phyloP scores from a whole-genome alignment of 2,888 invertebrate species.

The Argyresthia albistria region DNA sequence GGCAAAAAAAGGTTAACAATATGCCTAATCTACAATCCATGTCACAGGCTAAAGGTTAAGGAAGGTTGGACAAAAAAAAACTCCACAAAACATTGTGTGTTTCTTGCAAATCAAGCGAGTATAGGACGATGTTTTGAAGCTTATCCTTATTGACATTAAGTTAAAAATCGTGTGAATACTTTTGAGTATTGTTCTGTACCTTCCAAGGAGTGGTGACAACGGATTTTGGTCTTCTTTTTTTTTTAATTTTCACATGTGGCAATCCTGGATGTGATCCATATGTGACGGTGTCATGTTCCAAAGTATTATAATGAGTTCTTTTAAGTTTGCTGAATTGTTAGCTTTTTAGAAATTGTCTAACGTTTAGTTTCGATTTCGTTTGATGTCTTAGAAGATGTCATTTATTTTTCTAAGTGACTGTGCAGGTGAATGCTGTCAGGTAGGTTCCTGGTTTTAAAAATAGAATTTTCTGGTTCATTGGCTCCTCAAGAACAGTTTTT shows the following conservation, averaged over 20 bases:
- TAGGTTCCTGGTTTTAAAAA: background rate
- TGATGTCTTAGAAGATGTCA: constrained; percentile 1
- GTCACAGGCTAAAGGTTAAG: constrained; percentile 71
- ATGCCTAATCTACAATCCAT: constrained; percentile 71
- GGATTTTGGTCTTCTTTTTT: constrained; percentile 62
- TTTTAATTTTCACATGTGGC: constrained; percentile 66
- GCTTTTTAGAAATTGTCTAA: constrained; percentile 23
- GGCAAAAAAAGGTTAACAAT: constrained; percentile 69
- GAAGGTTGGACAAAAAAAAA: constrained; percentile 64
- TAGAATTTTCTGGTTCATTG: background rate
- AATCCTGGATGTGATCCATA: constrained; percentile 70
- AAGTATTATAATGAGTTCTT: constrained; percentile 61
- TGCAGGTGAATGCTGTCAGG: constrained; percentile 2
- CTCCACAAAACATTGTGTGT: constrained; percentile 47
- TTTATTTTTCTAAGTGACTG: background rate
- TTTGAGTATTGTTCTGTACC: constrained; percentile 61
- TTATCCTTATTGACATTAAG: background rate
- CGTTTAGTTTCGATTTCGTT: background rate
- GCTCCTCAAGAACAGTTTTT: background rate
- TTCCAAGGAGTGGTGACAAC: constrained; percentile 63
- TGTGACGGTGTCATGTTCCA: constrained; percentile 68
- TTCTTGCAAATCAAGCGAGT: constrained; percentile 47
- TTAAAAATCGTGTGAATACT: background rate
- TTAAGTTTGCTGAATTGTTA: constrained; percentile 30
- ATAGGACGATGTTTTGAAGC: constrained; percentile 11